Conservation (phyloP, 1,140 invertebrate species). For the Oreohelix idahoensis region DNA sequence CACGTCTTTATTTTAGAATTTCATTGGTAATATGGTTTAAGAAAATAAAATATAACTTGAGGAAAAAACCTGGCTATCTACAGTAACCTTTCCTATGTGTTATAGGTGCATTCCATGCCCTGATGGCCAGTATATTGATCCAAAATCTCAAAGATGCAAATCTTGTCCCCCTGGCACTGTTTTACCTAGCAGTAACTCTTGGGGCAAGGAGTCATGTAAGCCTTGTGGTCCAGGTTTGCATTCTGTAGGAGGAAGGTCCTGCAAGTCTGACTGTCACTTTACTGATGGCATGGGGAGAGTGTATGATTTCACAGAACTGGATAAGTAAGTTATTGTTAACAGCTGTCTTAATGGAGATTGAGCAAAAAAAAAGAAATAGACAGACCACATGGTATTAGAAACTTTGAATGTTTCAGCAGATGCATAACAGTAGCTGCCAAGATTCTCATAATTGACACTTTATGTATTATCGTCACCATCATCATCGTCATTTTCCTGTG, state of each 20-base stretch:
- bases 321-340: constrained; percentile 69
- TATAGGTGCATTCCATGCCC: constrained; percentile 77
- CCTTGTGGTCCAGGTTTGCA: constrained; percentile 74
- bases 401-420: no score
- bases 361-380: no score
- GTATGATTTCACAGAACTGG: constrained; percentile 74
- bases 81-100: background rate
- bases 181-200: constrained; percentile 73
- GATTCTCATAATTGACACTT: no score
- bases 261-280: constrained; percentile 66
- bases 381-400: no score
- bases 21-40: no score
- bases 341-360: no score
- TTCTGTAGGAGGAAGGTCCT: constrained; percentile 55
- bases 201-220: constrained; percentile 74
- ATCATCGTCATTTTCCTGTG: no score
- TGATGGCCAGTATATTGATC: constrained; percentile 74
- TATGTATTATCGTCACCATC: no score
- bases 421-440: no score
- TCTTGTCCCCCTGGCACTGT: constrained; percentile 75
- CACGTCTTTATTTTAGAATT: no score
- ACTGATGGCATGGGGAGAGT: constrained; percentile 55
- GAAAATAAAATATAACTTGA: background rate
- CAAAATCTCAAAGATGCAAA: constrained; percentile 59
- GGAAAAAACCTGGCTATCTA: background rate